Evolutionary conservation across 2,888 invertebrate species (phyloP).

Genomic region (Mechanitis mazaeus): DNA sequence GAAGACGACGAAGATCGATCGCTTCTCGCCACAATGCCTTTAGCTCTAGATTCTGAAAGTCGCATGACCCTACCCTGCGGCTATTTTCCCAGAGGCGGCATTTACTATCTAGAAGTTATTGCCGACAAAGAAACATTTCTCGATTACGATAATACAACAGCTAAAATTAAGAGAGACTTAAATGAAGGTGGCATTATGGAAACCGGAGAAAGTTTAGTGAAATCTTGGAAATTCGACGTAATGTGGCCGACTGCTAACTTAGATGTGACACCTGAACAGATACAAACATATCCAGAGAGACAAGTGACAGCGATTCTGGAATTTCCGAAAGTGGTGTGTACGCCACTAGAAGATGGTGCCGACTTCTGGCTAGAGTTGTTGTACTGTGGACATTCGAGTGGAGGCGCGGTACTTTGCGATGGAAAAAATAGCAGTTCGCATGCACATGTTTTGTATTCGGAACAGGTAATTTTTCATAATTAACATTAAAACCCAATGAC

Average conservation of each 20-base stretch:
- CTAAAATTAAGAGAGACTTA: slow-evolving; percentile 47
- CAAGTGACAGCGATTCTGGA: slow-evolving; percentile 85
- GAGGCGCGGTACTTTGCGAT: slow-evolving; percentile 83
- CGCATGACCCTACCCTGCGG: slow-evolving; percentile 81
- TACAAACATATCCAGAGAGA: slow-evolving; percentile 87
- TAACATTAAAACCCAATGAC: background rate
- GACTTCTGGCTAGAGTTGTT: slow-evolving; percentile 87
- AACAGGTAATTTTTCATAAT: slow-evolving; percentile 69
- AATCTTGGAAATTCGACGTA: slow-evolving; percentile 82
- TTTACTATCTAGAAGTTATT: slow-evolving; percentile 65
- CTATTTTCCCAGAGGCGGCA: slow-evolving; percentile 84
- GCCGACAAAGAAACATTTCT: slow-evolving; percentile 52
- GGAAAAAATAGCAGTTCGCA: slow-evolving; percentile 72
- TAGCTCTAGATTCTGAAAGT: slow-evolving; percentile 70
- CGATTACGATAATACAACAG: slow-evolving; percentile 42
- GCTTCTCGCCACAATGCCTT: slow-evolving; percentile 63
- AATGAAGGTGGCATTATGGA: slow-evolving; percentile 58
- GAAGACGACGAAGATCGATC: slow-evolving; percentile 67
- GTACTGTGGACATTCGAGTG: slow-evolving; percentile 83
- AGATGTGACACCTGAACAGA: slow-evolving; percentile 83
- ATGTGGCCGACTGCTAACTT: slow-evolving; percentile 87
- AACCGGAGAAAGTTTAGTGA: slow-evolving; percentile 61
- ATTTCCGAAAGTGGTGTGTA: slow-evolving; percentile 84
- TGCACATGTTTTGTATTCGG: slow-evolving; percentile 83
- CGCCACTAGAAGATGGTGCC: slow-evolving; percentile 76